Base-by-base conservation (phyloP, 2,888 invertebrate species). In the Xylota segnis region DNA sequence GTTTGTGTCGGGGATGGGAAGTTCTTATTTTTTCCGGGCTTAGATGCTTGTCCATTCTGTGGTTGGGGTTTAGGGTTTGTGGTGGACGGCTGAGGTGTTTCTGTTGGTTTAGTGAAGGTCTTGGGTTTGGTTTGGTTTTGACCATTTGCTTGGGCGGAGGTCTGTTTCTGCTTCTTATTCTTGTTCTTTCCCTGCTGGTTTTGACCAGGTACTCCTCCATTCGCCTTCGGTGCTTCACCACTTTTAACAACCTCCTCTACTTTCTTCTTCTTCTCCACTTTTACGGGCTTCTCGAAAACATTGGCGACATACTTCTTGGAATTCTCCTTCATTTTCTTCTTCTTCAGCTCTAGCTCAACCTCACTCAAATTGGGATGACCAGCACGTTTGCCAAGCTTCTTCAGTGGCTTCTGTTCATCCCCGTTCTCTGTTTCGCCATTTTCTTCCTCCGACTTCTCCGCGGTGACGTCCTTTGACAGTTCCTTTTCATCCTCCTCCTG, bases 401-500 rank as follows among this genome's bases (percentile, higher is more conserved):
- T 90, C 61, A 71, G 14, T 7, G 59, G 74, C 12, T 76, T 68
- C 1, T 14, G 83, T 14, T 79, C 71, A 1, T 65, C 65, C 4
- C 50, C 88, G 3, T 88, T 86, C 79, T 89, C 78, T 83, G 29
- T 66, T 27, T 54, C 59, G 3, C 32, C 87, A 1, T 91, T 88
- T 56, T 76, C 88, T n/a, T 88, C 87, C 40, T 88, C 88, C 4
- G 52, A 70, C 40, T 37, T 88, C 45, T 59, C 87, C n/a, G 81
- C 81, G n/a, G 87, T 87, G 56, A 92, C 89, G 7, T 89, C 90
- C 40, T 90, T 90, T 34, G 91, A 90, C 43, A 91, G 83, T 78
- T 92, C 89, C 56, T 91, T 90, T 77, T 92, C 91, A 68, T 92
- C 91, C 45, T 92, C 90, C 70, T 93, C 92, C 71, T 92, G 91